Percentiles rank a stretch among this genome's conserved stretches.
Conservation (phyloP, 2,113 vertebrate genomes). For the Rynchops niger region DNA sequence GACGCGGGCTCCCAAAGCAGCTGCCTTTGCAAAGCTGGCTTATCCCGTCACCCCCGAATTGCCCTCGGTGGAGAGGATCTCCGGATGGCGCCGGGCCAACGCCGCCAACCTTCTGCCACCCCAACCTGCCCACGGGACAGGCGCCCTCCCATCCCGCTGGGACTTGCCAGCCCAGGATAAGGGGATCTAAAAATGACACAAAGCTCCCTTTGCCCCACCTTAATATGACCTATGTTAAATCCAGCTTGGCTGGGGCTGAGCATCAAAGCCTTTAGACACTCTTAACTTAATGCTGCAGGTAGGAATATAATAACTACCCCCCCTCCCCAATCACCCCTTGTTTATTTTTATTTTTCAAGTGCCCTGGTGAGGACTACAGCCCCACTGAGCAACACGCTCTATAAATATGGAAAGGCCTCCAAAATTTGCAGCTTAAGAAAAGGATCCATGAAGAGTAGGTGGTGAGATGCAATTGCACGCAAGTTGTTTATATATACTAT, state of each 20-base stretch:
- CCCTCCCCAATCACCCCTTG: neutral
- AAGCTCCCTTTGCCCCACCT: conserved; percentile 57
- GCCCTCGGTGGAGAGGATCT: conserved; percentile 29
- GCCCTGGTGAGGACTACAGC: neutral
- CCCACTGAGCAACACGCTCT: fast-evolving
- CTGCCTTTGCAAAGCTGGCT: conserved; percentile 60
- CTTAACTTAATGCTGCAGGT: conserved; percentile 65
- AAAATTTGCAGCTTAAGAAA: neutral
- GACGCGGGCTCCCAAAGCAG: conserved; percentile 22
- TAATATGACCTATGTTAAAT: conserved; percentile 35
- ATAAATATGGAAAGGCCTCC: neutral
- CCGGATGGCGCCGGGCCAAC: neutral
- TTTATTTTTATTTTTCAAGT: conserved; percentile 28
- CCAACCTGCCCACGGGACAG: neutral
- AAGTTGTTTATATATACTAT: neutral
- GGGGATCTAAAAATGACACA: conserved; percentile 63
- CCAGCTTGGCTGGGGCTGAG: conserved; percentile 61
- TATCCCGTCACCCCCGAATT: neutral
- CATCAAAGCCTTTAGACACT: conserved; percentile 57
- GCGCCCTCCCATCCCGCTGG: neutral
- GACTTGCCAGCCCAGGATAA: conserved; percentile 13
- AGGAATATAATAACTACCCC: neutral
- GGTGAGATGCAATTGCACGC: neutral
- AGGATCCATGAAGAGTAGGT: neutral
- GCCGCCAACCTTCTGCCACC: conserved; percentile 7